Evolutionary conservation across 2,888 invertebrate species (phyloP).

Genomic region (Harpagoxenus sublaevis): DNA sequence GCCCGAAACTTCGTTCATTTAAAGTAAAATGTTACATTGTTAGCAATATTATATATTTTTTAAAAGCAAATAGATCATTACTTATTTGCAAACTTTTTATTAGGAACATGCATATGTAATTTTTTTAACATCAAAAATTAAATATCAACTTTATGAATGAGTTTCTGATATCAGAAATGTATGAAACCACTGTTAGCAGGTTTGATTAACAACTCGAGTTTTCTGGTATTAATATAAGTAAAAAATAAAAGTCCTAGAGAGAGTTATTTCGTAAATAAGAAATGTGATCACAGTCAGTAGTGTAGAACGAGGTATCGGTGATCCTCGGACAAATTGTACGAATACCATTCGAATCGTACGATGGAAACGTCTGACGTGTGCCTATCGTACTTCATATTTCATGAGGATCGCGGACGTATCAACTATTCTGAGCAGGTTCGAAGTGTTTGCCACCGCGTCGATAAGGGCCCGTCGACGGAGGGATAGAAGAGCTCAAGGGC

Average conservation of each 20-base stretch:
- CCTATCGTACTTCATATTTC: conserved; percentile 81
- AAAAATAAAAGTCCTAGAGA: neutral
- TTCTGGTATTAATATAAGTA: neutral
- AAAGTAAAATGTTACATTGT: neutral
- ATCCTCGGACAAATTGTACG: conserved; percentile 70
- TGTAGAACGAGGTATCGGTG: conserved; percentile 9
- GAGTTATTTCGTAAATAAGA: conserved; percentile 48
- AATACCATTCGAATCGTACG: conserved; percentile 35
- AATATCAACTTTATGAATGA: neutral
- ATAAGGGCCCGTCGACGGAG: conserved; percentile 69
- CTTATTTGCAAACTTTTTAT: neutral
- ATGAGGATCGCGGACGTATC: conserved; percentile 78
- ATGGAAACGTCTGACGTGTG: conserved; percentile 60
- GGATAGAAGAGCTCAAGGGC: conserved; percentile 56
- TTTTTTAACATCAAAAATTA: neutral
- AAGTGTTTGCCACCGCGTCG: conserved; percentile 79
- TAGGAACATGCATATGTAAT: neutral
- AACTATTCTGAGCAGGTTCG: conserved; percentile 77
- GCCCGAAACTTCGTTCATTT: neutral
- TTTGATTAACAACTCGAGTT: conserved; percentile 1
- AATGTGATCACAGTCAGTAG: conserved; percentile 8
- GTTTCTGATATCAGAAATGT: neutral
- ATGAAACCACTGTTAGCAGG: neutral
- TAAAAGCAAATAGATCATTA: neutral
- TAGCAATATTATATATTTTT: neutral